phyloP scores from a whole-genome alignment of 2,888 invertebrate genomes.

The Pomacea canaliculata region DNA sequence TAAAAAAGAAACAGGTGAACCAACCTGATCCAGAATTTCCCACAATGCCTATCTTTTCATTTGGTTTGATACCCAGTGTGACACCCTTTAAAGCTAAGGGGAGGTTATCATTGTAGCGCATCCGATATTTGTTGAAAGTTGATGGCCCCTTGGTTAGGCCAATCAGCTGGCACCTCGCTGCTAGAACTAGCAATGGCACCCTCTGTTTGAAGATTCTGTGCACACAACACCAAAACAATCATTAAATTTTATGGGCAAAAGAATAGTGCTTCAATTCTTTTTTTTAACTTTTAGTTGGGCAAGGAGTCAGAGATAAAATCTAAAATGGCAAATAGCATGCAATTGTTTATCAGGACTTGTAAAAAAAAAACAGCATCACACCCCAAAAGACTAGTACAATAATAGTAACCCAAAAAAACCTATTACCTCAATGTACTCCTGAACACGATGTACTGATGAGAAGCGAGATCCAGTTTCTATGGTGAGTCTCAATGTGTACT shows the following conservation, averaged over 20 bases:
- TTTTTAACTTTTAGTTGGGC: too few species aligned
- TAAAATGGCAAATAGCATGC: too few species aligned
- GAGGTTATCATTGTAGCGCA: slow-evolving; percentile 60
- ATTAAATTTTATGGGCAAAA: not conserved
- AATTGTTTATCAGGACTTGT: too few species aligned
- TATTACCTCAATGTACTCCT: slow-evolving; percentile 69
- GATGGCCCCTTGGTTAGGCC: slow-evolving; percentile 62
- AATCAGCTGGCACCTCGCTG: slow-evolving; percentile 62
- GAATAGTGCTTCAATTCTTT: not conserved
- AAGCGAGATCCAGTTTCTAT: slow-evolving; percentile 69
- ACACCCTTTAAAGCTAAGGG: slow-evolving; percentile 73
- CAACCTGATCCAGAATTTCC: slow-evolving; percentile 74
- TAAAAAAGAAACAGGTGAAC: slow-evolving; percentile 10
- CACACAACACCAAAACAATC: not conserved
- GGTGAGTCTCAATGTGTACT: slow-evolving; percentile 61
- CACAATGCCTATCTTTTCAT: slow-evolving; percentile 76
- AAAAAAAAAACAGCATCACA: too few species aligned
- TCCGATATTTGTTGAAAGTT: slow-evolving; percentile 56
- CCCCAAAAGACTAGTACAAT: too few species aligned
- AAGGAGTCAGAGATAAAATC: not conserved
- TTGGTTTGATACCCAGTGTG: slow-evolving; percentile 73
- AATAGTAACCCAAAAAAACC: too few species aligned
- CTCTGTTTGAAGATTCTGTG: slow-evolving; percentile 26
- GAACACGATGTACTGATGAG: slow-evolving; percentile 70
- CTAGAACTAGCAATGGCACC: slow-evolving; percentile 30